These are phyloP conservation scores for Stenichneumon culpator DNA, from an alignment of 2,888 invertebrate genomes.

Conservation along the genomic window DNA sequence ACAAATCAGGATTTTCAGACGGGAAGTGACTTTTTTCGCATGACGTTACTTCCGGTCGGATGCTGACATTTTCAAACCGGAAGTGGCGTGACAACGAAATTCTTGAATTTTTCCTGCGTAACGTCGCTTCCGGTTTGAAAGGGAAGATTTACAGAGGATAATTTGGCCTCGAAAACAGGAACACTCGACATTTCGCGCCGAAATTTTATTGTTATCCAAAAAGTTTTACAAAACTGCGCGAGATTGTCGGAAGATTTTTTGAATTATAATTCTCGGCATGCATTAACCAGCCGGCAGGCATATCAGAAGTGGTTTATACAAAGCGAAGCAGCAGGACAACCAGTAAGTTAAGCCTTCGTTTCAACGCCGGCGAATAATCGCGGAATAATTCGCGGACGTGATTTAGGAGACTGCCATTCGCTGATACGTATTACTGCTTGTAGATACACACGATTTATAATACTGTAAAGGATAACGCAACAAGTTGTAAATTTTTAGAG, in stretches of 20 bases:
- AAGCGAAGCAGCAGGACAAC: background rate
- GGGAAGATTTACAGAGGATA: background rate
- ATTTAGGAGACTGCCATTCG: conserved; percentile 5
- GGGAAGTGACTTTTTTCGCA: too few relatives aligned
- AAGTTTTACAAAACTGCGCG: background rate
- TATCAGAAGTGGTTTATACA: conserved; percentile 21
- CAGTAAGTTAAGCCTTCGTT: conserved; percentile 29
- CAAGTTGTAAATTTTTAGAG: conserved; percentile 69
- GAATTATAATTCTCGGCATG: conserved; percentile 47
- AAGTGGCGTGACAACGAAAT: too few relatives aligned
- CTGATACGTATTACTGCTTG: conserved; percentile 58
- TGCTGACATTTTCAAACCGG: too few relatives aligned
- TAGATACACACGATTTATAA: conserved; percentile 69
- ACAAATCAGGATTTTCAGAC: too few relatives aligned
- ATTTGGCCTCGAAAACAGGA: background rate
- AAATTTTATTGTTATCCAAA: background rate
- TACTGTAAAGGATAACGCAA: conserved; percentile 60
- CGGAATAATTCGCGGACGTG: conserved; percentile 49
- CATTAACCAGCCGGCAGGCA: conserved; percentile 27
- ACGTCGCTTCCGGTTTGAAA: too few relatives aligned
- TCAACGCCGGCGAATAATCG: conserved; percentile 48
- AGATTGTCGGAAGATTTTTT: background rate
- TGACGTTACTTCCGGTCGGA: too few relatives aligned
- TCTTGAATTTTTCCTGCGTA: too few relatives aligned
- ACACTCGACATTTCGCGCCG: background rate